A percentile compares a stretch with the other conserved stretches of the same genome.
phyloP scores from a whole-genome alignment of 2,888 invertebrate species.

The Eupelmus urozonus region DNA sequence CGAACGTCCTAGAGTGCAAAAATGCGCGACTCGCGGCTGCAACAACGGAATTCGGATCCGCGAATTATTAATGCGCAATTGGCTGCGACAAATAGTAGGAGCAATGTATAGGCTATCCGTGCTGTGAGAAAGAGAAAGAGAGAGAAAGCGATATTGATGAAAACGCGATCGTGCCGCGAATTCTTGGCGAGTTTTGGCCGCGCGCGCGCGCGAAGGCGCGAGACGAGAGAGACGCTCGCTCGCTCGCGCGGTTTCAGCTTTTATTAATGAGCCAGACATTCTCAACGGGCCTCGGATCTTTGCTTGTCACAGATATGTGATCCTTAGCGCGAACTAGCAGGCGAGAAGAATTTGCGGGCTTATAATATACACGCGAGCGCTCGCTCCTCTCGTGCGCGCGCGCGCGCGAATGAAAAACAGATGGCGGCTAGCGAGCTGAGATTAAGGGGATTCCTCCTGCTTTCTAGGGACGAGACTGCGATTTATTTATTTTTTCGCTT shows the following conservation, averaged over 20 bases:
- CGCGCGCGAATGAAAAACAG: conserved; percentile 63
- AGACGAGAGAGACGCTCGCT: neutral
- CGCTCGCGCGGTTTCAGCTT: conserved; percentile 64
- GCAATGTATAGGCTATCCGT: neutral
- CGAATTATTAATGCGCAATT: conserved; percentile 19
- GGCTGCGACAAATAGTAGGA: conserved; percentile 6
- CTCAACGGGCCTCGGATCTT: conserved; percentile 70
- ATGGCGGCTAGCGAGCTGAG: conserved; percentile 59
- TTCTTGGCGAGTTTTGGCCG: conserved; percentile 11
- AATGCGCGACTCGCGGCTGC: neutral
- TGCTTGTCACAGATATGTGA: conserved; percentile 65
- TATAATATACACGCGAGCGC: conserved; percentile 38
- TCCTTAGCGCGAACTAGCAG: conserved; percentile 61
- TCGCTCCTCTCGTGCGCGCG: conserved; percentile 38
- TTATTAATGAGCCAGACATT: conserved; percentile 76
- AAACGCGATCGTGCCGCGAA: conserved; percentile 26
- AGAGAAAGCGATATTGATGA: conserved; percentile 24
- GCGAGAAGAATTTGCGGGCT: conserved; percentile 61
- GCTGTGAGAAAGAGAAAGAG: neutral
- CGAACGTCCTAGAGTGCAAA: conserved; percentile 7
- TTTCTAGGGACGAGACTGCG: neutral
- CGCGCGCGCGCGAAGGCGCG: conserved; percentile 1
- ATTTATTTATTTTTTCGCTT: conserved; percentile 11
- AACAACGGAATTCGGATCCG: conserved; percentile 2
- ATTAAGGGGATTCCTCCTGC: conserved; percentile 38